Evolutionary conservation across 2,797 vertebrate genomes (phyloP), one percentile per base, ranked within the genome.

Genomic region (Cheirogaleus major): DNA sequence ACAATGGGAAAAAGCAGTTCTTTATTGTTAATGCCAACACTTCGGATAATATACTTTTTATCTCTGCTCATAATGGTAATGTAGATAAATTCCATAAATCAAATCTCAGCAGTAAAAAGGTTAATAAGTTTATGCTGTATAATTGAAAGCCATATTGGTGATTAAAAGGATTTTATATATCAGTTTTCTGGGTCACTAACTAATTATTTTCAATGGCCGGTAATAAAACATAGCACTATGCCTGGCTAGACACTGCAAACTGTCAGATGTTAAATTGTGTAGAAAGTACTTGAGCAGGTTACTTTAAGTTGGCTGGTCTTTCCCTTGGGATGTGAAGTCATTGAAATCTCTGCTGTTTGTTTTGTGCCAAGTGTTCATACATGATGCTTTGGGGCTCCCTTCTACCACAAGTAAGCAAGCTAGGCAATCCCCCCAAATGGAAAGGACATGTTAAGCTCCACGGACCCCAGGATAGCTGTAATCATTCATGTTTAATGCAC

Each of bases 71-170:
- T 97, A 98, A 98, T 80, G 96, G 95, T 98, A 98, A 96, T 98
- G 98, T 97, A 98, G 97, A 97, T 97, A 98, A 98, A 98, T 98
- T 98, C 95, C 98, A 98, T 98, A 98, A 98, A 98, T 99, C 98
- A 99, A 98, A 97, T 98, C 98, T 99, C 98, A 95, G 98, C 98
- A 97, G 98, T 98, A 99, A 98, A 98, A 98, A 99, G 98, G 98
- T 99, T 99, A 99, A 98, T 99, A 98, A 98, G 98, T 99, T 99
- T 99, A 98, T 45, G 91, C 97, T 98, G 96, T 97, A 97, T 99
- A 99, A 99, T 98, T 99, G 98, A 99, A 99, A 99, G 98, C 98
- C 98, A 98, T 98, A 98, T 98, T 98, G 98, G 98, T 99, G 98
- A 98, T 98, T 99, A 98, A 98, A 98, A 98, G 97, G 98, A 98